Evolutionary conservation across 92 coral and sea anemone genomes (phyloP).

Genomic region (Blastomussa wellsi): DNA sequence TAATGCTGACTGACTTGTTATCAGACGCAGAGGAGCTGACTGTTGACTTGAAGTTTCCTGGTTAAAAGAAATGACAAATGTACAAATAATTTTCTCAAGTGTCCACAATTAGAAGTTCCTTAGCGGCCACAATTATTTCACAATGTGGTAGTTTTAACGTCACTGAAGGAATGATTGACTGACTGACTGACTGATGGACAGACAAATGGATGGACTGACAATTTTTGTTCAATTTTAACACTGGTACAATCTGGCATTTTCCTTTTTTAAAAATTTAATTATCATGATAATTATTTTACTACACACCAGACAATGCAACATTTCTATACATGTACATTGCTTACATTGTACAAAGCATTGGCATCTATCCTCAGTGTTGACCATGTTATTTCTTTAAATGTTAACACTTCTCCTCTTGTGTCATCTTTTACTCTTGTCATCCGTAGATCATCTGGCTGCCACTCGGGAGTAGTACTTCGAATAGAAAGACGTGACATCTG

Average conservation of each 20-base stretch:
- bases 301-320: not conserved
- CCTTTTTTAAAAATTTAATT: too few species aligned
- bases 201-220: too few species aligned
- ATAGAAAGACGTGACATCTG: conserved; percentile 91
- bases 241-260: too few species aligned
- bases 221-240: too few species aligned
- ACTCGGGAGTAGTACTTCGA: conserved; percentile 90
- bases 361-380: conserved; percentile 92
- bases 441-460: conserved; percentile 88
- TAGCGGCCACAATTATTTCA: too few species aligned
- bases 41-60: conserved; percentile 64
- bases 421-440: conserved; percentile 94
- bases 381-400: conserved; percentile 94
- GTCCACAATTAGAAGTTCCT: not conserved
- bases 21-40: conserved; percentile 87
- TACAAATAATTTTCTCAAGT: too few species aligned
- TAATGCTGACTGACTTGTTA: conserved; percentile 88
- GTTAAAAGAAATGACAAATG: too few species aligned
- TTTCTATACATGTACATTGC: not conserved
- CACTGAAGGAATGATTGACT: too few species aligned
- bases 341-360: conserved; percentile 79
- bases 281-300: too few species aligned
- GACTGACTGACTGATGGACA: too few species aligned
- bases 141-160: too few species aligned
- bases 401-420: conserved; percentile 81